phyloP scores from a whole-genome alignment of 1,140 invertebrate species.

The Stenopsyche tienmushanensis region DNA sequence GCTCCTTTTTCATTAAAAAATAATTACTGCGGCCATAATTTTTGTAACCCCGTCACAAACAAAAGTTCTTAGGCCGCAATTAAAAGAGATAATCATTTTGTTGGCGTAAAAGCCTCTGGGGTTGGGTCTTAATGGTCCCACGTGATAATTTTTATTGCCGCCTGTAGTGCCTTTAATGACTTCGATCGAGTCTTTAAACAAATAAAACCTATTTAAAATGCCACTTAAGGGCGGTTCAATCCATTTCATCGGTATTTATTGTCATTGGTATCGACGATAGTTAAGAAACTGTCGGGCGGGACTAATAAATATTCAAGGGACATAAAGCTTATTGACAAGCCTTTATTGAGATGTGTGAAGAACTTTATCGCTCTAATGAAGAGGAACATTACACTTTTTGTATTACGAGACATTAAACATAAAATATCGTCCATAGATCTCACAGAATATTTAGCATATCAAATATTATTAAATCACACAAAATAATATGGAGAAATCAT shows the following conservation, averaged over 20 bases:
- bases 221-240: conserved; percentile 4
- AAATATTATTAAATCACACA: no score
- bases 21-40: conserved; percentile 23
- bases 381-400: no score
- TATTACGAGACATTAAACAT: no score
- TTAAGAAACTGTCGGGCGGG: no score
- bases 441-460: no score
- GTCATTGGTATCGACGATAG: neutral
- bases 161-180: conserved; percentile 7
- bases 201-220: neutral
- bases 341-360: neutral
- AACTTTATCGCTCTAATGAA: no score
- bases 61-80: conserved; percentile 24
- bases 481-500: no score
- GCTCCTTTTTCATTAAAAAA: no score
- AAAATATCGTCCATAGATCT: no score
- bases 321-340: neutral
- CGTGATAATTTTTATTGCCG: conserved; percentile 25
- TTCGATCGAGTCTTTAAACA: conserved; percentile 11
- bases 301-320: no score
- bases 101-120: neutral
- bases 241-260: neutral
- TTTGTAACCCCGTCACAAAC: conserved; percentile 15
- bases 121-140: conserved; percentile 14
- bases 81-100: conserved; percentile 18